Evolutionary conservation across 2,888 invertebrate species (phyloP).

Genomic region (Mycalesis mineus): DNA sequence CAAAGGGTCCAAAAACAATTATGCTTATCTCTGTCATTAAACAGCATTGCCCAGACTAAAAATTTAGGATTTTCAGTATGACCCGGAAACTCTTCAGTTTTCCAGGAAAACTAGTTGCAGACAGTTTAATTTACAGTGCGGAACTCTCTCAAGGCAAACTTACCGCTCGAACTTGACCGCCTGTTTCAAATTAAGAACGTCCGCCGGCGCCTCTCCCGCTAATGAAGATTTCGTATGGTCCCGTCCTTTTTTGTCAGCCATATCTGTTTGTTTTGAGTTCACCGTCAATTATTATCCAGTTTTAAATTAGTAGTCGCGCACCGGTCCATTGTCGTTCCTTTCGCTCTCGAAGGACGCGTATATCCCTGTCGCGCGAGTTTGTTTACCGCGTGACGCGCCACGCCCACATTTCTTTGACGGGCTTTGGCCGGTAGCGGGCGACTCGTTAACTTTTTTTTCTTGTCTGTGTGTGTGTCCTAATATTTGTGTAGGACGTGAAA

Average conservation of each 20-base stretch:
- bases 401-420: slow-evolving; percentile 56
- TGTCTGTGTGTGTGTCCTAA: slow-evolving; percentile 66
- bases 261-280: slow-evolving; percentile 76
- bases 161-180: neutral
- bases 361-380: slow-evolving; percentile 58
- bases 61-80: too few relatives aligned
- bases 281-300: slow-evolving; percentile 74
- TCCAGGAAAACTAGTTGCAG: too few relatives aligned
- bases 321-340: slow-evolving; percentile 53
- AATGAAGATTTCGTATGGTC: slow-evolving; percentile 68
- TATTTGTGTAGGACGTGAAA: slow-evolving; percentile 64
- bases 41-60: too few relatives aligned
- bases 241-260: slow-evolving; percentile 75
- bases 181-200: slow-evolving; percentile 45
- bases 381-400: slow-evolving; percentile 76
- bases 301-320: slow-evolving; percentile 69
- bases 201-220: slow-evolving; percentile 58
- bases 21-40: too few relatives aligned
- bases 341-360: slow-evolving; percentile 32
- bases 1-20: too few relatives aligned
- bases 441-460: slow-evolving; percentile 71
- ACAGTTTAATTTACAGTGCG: neutral
- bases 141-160: neutral
- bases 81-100: too few relatives aligned
- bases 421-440: slow-evolving; percentile 73